Evolutionary conservation across 2,888 invertebrate genomes (phyloP), one percentile per base, ranked within the genome.

Genomic region (Subacronicta megacephala): DNA sequence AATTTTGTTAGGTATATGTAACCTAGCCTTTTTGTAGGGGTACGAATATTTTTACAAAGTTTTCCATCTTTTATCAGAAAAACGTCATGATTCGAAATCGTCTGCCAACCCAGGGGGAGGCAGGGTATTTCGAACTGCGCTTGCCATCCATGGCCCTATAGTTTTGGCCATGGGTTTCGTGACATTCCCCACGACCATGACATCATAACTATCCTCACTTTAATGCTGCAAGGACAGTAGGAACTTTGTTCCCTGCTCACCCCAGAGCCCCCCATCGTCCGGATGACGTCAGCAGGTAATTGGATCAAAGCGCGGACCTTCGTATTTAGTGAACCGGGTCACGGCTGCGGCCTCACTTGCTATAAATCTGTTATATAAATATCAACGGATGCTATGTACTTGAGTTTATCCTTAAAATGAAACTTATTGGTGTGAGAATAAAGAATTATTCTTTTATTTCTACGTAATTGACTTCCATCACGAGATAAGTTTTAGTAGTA

Each of bases 281-380:
- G 12, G 1, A 16, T 45, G 47, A 44, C 47, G 43, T 41, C 46
- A 44, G 7, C 59, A 43, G 38, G 36, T 53, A 53, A 53, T 49
- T 37, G 60, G 66, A 66, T 65, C 66, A 44, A n/a, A 31, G 46
- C 38, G 35, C 10, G 23, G 40, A 13, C 63, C 60, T 65, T 60
- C 46, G 38, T 40, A 10, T 59, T 63, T 29, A 43, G 63, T 37
- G 29, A 37, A 56, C 44, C 46, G 13, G 62, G 62, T 51, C 67
- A 70, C 33, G 72, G 68, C 46, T 26, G 51, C 13, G 38, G 16
- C 67, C 72, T 53, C 40, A 3, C 15, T 6, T 9, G 33, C 13
- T 35, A 31, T 52, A 52, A 41, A 51, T 53, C 51, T 31, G 18
- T 29, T 54, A 51, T 54, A 45, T 29, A 31, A 31, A 16, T 40